phyloP scores from a whole-genome alignment of 92 coral and sea anemone genomes.

The Bergia puertoricense region DNA sequence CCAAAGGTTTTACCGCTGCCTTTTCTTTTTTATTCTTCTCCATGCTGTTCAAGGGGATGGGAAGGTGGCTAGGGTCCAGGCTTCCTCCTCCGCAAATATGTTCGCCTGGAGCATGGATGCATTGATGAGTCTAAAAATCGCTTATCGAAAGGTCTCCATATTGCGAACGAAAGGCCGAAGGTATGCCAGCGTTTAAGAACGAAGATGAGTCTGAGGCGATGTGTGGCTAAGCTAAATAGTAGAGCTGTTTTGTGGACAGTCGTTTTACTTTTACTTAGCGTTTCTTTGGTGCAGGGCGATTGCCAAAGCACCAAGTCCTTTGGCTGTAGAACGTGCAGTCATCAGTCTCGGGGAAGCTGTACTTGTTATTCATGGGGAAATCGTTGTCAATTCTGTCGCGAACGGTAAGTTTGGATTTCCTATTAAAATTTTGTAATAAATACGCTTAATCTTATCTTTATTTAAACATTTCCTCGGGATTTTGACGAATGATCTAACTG shows the following conservation, averaged over 20 bases:
- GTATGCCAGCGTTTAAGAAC: slow-evolving; percentile 22
- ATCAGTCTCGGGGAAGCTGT: neutral
- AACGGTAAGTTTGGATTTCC: slow-evolving; percentile 14
- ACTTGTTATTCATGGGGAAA: slow-evolving; percentile 19
- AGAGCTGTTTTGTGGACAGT: slow-evolving; percentile 25
- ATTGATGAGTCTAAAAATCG: no score
- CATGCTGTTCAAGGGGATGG: no score
- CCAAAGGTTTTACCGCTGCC: no score
- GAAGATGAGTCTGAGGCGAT: slow-evolving; percentile 31
- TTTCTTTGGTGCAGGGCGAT: slow-evolving; percentile 28
- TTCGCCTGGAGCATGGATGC: neutral
- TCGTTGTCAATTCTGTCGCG: slow-evolving; percentile 41
- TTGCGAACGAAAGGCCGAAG: slow-evolving; percentile 25
- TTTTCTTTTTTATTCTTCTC: no score
- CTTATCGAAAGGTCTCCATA: neutral
- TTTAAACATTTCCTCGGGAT: neutral
- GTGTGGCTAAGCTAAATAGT: slow-evolving; percentile 24
- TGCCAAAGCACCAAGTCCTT: slow-evolving; percentile 18
- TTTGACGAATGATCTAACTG: neutral
- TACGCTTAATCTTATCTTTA: neutral
- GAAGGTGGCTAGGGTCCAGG: neutral
- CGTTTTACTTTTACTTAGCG: neutral
- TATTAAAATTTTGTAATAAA: no score
- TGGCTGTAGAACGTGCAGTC: neutral
- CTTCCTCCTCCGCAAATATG: neutral